A percentile compares a stretch with the other conserved stretches of the same genome.
Conservation (phyloP, 2,888 invertebrate species). For the Dexiosoma caninum region DNA sequence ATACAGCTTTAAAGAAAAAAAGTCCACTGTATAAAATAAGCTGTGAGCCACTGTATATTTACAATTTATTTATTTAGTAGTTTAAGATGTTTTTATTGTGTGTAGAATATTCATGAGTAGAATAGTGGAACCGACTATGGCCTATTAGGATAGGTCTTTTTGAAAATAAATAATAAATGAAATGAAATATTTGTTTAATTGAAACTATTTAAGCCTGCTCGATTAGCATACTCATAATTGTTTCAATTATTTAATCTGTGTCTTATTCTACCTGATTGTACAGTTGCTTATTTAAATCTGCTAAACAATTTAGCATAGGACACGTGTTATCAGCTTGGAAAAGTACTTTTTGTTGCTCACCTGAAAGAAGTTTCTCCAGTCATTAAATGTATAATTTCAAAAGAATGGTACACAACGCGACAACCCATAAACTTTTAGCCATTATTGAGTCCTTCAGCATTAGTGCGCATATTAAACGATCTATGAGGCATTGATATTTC, state of each 20-base stretch:
- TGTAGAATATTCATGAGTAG: too few relatives aligned
- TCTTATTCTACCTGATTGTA: conserved; percentile 75
- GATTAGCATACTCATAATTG: not conserved
- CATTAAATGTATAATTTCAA: conserved; percentile 97
- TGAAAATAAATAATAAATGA: too few relatives aligned
- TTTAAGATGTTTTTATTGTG: too few relatives aligned
- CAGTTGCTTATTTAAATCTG: conserved; percentile 48
- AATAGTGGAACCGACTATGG: too few relatives aligned
- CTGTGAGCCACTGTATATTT: too few relatives aligned
- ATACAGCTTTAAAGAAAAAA: too few relatives aligned
- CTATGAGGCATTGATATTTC: conserved; percentile 99
- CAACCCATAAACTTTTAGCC: conserved; percentile 99
- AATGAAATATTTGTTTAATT: not conserved
- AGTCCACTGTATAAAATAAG: too few relatives aligned
- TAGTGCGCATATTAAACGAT: conserved; percentile 95
- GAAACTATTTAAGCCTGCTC: not conserved
- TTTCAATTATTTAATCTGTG: conserved; percentile 60
- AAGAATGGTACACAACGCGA: conserved; percentile 98
- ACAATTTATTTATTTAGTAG: too few relatives aligned
- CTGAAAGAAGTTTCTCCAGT: conserved; percentile 93
- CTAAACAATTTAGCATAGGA: conserved; percentile 76
- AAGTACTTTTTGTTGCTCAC: conserved; percentile 80
- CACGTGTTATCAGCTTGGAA: too few relatives aligned
- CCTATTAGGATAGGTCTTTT: too few relatives aligned
- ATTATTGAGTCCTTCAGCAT: conserved; percentile 99